Evolutionary conservation across 2,113 vertebrate species (phyloP), one percentile per base, ranked within the genome.

Genomic region (Odocoileus virginianus): DNA sequence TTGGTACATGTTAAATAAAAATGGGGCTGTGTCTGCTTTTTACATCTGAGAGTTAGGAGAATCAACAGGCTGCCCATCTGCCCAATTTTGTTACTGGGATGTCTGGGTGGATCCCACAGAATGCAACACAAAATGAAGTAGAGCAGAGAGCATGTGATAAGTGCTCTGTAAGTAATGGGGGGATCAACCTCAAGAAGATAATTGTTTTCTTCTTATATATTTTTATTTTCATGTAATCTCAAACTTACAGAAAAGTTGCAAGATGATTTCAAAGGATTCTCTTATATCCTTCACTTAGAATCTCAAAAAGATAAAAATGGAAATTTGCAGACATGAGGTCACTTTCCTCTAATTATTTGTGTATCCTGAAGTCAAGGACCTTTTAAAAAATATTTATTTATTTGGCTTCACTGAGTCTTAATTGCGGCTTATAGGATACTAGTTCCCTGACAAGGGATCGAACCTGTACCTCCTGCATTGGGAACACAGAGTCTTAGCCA

Each of bases 1-100:
- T 74, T 43, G 78, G 33, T 23, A 93, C 78, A 79, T 19, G 10
- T 74, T 43, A 71, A 84, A 58, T 60, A 94, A 83, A 95, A 97
- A 71, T 91, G 55, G 36, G 86, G 83, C 43, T 79, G 57, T 58
- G 23, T 87, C 60, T 96, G 94, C 36, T 93, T 97, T 96, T 95
- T 71, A 78, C 74, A 71, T 95, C 61, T 36, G 57, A 78, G 50
- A 87, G 27, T 85, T 87, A 93, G 30, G 36, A 92, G 45, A 54
- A 81, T 81, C 40, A 67, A 81, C 61, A 95, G 27, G 11, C 36
- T 54, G 28, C 30, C 33, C 19, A 36, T 64, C 16, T 2, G 33
- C 23, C 16, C 33, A 36, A 1, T 81, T 92, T 84, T 67, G 55
- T 93, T 61, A 85, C 2, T 10, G 74, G 45, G 43, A 5, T 45